Percentiles rank a stretch among this genome's conserved stretches.
Evolutionary conservation across 2,113 vertebrate species (phyloP).

Genomic region (Hirundichthys speculiger): DNA sequence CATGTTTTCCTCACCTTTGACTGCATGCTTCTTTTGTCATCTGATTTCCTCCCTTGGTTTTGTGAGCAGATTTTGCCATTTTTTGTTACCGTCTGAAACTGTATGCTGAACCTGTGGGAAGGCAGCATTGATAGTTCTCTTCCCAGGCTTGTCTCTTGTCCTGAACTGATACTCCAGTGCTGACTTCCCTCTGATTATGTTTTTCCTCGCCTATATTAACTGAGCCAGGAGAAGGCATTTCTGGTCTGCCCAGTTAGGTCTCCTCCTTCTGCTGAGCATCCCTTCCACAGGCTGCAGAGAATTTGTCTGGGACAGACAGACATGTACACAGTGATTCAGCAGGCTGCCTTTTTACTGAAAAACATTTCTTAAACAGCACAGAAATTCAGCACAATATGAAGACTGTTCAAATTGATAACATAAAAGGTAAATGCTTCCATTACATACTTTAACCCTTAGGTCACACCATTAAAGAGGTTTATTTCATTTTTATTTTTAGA

Average conservation of each 20-base stretch:
- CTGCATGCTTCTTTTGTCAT: constrained; percentile 42
- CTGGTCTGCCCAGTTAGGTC: constrained; percentile 66
- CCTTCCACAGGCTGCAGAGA: constrained; percentile 25
- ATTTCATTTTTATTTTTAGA: too few relatives aligned
- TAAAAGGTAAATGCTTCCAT: constrained; percentile 4
- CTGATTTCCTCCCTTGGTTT: constrained; percentile 66
- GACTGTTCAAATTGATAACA: neutral
- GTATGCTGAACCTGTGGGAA: constrained; percentile 62
- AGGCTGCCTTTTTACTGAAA: neutral
- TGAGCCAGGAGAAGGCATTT: constrained; percentile 62
- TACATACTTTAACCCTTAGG: constrained; percentile 40
- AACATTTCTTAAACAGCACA: neutral
- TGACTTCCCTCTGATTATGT: constrained; percentile 55
- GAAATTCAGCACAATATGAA: too few relatives aligned
- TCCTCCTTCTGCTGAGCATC: constrained; percentile 53
- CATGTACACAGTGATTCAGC: neutral
- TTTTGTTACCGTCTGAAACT: constrained; percentile 66
- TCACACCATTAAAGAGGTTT: constrained; percentile 43
- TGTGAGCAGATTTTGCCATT: constrained; percentile 68
- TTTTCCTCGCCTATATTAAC: constrained; percentile 53
- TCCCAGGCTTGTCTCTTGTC: constrained; percentile 63
- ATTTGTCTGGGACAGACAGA: constrained; percentile 11
- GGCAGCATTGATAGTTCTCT: constrained; percentile 51
- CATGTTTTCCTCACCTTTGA: constrained; percentile 27
- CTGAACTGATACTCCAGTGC: constrained; percentile 42